Base-by-base conservation (phyloP, 2,888 invertebrate species). In the Lasioglossum calceatum region DNA sequence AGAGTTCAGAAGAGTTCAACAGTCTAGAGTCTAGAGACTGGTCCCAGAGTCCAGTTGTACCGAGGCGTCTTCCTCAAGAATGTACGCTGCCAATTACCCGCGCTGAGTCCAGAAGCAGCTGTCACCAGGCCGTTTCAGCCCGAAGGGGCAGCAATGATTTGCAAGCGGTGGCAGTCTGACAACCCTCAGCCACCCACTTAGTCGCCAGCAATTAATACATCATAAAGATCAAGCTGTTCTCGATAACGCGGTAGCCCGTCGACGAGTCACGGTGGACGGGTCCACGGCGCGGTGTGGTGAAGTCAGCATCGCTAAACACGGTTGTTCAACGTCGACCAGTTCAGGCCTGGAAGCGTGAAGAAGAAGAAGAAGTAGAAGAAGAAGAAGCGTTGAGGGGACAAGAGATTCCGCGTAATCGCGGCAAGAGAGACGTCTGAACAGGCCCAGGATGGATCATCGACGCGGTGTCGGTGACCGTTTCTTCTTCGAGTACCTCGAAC, bases 401-500 rank as follows among this genome's bases (percentile, higher is more conserved):
- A 87, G 90, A 88, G 90, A 88, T 93, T 92, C 91, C 89, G 86
- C 87, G 91, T 91, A 92, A 92, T 93, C 92, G 91, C 64, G 79
- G 50, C 64, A 64, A 72, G 86, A 72, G 85, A 83, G 75, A 83
- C 67, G 82, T 82, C 82, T 77, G 89, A 79, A 27, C 78, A 54
- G 72, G 83, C 64, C 67, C 61, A 81, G 87, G 82, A 91, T 88
- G 91, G 91, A 91, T 90, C 84, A 91, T 91, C 91, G 86, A 75
- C 86, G 88, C 73, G 90, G 91, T 92, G 93, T 92, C 93, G 92
- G 92, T 93, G 94, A 94, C 93, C 94, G 93, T 92, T 92, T 91
- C 91, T 91, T 92, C 82, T 91, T 92, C 83, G 88, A 83, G 87
- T 87, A 76, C 75, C 85, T 85, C 79, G 39, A 75, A 42, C 61